A percentile compares a stretch with the other conserved stretches of the same genome.
phyloP scores from a whole-genome alignment of 2,113 vertebrate genomes.

The Chionis minor region DNA sequence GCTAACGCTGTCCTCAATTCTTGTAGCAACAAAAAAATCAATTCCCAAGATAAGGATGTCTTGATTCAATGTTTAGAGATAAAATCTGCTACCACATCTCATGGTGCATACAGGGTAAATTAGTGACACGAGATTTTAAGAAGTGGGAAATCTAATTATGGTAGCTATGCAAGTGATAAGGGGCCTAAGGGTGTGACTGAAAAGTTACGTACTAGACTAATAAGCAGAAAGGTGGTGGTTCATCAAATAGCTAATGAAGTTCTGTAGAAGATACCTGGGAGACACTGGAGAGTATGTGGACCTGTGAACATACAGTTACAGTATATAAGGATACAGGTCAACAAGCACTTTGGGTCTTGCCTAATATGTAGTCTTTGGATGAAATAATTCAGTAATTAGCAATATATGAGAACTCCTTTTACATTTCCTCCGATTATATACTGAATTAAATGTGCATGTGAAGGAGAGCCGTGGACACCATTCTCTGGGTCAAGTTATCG shows the following conservation, averaged over 20 bases:
- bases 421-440: neutral
- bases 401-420: neutral
- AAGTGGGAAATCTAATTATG: neutral
- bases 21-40: neutral
- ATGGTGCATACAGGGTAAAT: neutral
- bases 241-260: neutral
- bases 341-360: neutral
- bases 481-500: neutral
- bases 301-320: neutral
- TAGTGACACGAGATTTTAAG: neutral
- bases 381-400: neutral
- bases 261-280: neutral
- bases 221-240: neutral
- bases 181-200: neutral
- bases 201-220: neutral
- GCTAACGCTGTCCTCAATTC: neutral
- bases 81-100: neutral
- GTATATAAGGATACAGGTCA: neutral
- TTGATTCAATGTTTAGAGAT: neutral
- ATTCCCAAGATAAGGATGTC: neutral
- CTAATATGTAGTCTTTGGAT: neutral
- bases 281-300: neutral
- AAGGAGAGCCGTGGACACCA: neutral
- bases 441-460: neutral
- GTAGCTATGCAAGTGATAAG: neutral